These are phyloP conservation scores for Phylloscopus trochiloides DNA, from an alignment of 2,113 vertebrate genomes.

Conservation along the genomic window DNA sequence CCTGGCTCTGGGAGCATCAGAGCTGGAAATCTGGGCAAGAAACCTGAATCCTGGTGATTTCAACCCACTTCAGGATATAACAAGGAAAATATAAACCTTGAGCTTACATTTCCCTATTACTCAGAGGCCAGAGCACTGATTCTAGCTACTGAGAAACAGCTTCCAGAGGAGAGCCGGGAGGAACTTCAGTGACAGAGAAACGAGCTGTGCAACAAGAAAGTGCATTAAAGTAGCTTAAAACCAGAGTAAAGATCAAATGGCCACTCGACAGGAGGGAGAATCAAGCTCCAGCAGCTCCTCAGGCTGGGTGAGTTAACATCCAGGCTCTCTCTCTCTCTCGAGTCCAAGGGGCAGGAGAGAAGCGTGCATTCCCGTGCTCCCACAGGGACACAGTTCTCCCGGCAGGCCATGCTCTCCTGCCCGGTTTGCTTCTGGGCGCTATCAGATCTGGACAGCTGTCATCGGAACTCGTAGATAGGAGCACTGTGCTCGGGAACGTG, in stretches of 20 bases:
- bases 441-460: conserved; percentile 70
- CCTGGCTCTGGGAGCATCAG: conserved; percentile 3
- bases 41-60: neutral
- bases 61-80: neutral
- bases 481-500: conserved; percentile 92
- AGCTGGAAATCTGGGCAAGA: conserved; percentile 7
- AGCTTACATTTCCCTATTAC: conserved; percentile 48
- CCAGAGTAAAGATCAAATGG: conserved; percentile 68
- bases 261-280: conserved; percentile 60
- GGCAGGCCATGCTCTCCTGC: conserved; percentile 68
- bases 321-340: conserved; percentile 63
- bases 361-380: conserved; percentile 61
- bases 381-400: conserved; percentile 70
- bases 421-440: conserved; percentile 60
- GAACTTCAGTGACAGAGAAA: conserved; percentile 65
- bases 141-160: conserved; percentile 43
- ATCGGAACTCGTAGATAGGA: conserved; percentile 98
- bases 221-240: conserved; percentile 75
- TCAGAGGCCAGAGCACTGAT: conserved; percentile 9
- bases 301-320: conserved; percentile 59
- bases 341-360: conserved; percentile 71
- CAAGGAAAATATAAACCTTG: conserved; percentile 48
- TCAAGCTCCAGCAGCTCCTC: conserved; percentile 50
- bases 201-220: conserved; percentile 75
- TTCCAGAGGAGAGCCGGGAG: conserved; percentile 47